Evolutionary conservation across 2,797 vertebrate species (phyloP), one percentile per base, ranked within the genome.

Genomic region (Periophthalmus magnuspinnatus): DNA sequence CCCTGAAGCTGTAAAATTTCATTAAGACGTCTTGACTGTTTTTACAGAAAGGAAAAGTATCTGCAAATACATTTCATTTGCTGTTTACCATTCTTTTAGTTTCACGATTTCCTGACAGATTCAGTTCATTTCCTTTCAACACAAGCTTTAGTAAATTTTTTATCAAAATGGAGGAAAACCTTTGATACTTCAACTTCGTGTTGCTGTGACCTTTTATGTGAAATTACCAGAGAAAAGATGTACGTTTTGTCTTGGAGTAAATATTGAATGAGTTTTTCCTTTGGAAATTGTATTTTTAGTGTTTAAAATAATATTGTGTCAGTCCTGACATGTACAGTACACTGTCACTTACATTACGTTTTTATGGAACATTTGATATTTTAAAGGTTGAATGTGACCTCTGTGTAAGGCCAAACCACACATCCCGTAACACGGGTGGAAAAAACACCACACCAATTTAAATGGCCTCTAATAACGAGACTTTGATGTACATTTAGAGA

Each of bases 341-440:
- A n/a, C 19, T 65, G 54, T 57, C n/a, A 55, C 34, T 63, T 67
- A 17, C 74, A 70, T 76, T 73, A 74, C 72, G 71, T 65, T 60
- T 78, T 78, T 81, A 80, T 68, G 74, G 61, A 84, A 80, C 59
- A 50, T 73, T 72, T 69, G 16, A 55, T 77, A 57, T 65, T 75
- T 69, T 54, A 63, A 59, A 60, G 72, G 75, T 56, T 65, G 6
- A 75, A 63, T 52, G 10, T 72, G 59, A 60, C 54, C 45, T 75
- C 47, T 65, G 60, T 54, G 24, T 34, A 41, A 16, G 63, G 74
- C 78, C 79, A 84, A 82, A 64, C 81, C 84, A 70, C 81, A 75
- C 13, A 55, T 70, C 68, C 76, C 84, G 79, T 64, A 21, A 14
- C 69, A 75, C 72, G 75, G 74, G 69, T 36, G 61, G 54, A 68